Conservation (phyloP, 2,888 invertebrate genomes). For the Eumerus sabulonum region DNA sequence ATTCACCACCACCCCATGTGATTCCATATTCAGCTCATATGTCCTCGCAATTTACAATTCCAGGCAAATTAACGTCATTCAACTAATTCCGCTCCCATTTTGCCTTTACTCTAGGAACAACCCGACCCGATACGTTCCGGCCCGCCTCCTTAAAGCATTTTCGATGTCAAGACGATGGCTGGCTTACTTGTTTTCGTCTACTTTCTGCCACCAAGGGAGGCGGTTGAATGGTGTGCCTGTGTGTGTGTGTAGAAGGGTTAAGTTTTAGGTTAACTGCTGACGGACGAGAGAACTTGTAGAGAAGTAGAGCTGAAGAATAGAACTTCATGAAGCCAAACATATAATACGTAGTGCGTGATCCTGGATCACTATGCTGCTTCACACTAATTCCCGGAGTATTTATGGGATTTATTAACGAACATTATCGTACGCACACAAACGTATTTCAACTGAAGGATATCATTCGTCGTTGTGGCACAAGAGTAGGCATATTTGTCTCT, state of each 20-base stretch:
- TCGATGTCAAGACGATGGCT: conserved; percentile 35
- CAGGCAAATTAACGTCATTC: conserved; percentile 69
- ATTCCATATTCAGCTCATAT: conserved; percentile 67
- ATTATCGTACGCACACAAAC: conserved; percentile 49
- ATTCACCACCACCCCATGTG: conserved; percentile 34
- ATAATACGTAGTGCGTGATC: conserved; percentile 67
- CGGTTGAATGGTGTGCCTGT: conserved; percentile 6
- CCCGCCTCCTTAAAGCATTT: conserved; percentile 11
- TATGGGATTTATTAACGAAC: conserved; percentile 69
- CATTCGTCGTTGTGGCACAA: neutral
- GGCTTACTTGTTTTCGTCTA: no score
- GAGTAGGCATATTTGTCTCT: conserved; percentile 50
- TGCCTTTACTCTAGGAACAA: conserved; percentile 30
- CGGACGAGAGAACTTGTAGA: no score
- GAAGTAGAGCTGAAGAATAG: conserved; percentile 2
- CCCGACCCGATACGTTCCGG: neutral
- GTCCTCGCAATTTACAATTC: conserved; percentile 69
- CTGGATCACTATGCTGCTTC: conserved; percentile 64
- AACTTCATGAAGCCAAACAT: conserved; percentile 59
- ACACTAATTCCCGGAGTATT: conserved; percentile 67
- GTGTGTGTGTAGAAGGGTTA: conserved; percentile 44
- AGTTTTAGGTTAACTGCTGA: conserved; percentile 59
- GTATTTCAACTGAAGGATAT: conserved; percentile 18
- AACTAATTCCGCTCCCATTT: conserved; percentile 67
- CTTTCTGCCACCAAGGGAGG: neutral